These are phyloP conservation scores for Sapayoa aenigma DNA, from an alignment of 2,113 vertebrate species.

Conservation along the genomic window DNA sequence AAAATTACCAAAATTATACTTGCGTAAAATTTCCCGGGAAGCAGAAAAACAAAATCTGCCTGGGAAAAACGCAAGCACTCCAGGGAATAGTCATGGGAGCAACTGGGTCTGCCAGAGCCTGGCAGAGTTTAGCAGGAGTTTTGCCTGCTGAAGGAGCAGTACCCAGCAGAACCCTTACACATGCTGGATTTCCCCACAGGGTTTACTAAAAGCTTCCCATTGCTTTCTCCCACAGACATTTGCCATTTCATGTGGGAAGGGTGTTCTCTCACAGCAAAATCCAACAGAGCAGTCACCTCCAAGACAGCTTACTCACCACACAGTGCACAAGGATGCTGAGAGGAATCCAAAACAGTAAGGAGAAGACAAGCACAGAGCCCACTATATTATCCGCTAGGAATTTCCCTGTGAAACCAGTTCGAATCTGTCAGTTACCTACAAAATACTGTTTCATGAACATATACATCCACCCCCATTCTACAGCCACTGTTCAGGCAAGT, in stretches of 20 bases:
- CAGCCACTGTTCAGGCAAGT: not conserved
- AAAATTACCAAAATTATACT: not conserved
- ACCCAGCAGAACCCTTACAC: not conserved
- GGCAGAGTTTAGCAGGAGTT: not conserved
- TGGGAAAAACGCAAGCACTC: not conserved
- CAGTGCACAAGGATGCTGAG: conserved; percentile 97
- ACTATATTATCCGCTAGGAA: conserved; percentile 98
- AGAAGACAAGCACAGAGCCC: conserved; percentile 97
- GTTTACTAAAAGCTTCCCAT: not conserved
- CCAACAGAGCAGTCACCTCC: not conserved
- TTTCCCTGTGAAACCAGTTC: conserved; percentile 80
- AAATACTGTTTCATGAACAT: not conserved
- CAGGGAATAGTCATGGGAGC: not conserved
- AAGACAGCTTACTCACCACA: conserved; percentile 83
- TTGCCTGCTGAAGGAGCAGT: not conserved
- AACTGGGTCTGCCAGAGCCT: not conserved
- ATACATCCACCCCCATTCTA: not conserved
- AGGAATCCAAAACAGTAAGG: conserved; percentile 95
- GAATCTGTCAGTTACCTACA: not conserved
- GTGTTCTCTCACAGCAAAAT: not conserved
- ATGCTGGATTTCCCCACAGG: not conserved
- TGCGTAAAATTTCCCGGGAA: not conserved
- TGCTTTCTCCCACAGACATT: not conserved
- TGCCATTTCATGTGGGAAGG: not conserved
- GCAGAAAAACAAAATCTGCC: not conserved